Conservation (phyloP, 2,797 vertebrate species). For the Alfaro cultratus region DNA sequence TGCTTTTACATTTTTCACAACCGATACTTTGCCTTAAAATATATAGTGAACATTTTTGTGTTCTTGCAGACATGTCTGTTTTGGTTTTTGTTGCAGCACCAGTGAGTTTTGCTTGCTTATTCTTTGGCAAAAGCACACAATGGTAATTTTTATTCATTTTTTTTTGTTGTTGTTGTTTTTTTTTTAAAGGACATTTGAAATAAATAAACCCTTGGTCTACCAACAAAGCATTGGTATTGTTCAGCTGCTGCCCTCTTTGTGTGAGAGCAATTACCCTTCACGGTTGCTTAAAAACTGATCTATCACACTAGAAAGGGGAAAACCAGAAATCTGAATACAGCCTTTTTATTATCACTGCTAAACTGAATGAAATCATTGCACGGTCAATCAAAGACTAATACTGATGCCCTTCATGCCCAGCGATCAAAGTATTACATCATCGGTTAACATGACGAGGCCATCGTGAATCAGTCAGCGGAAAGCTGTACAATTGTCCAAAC, state of each 20-base stretch:
- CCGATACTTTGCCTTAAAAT: background rate
- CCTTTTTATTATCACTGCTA: background rate
- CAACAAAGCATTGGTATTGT: background rate
- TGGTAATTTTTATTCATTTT: background rate
- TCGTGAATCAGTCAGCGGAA: conserved; percentile 64
- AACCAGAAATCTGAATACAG: conserved; percentile 4
- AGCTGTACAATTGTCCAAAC: conserved; percentile 62
- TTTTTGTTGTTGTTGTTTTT: no score
- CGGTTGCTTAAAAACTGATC: background rate
- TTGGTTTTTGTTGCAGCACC: background rate
- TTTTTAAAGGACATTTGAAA: background rate
- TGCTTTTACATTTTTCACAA: background rate
- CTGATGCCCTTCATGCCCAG: conserved; percentile 24
- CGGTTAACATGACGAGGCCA: conserved; percentile 58
- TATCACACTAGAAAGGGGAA: background rate
- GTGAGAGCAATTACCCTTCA: background rate
- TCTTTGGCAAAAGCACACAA: background rate
- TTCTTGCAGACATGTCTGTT: background rate
- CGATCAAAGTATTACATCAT: conserved; percentile 57
- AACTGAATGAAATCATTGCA: conserved; percentile 14
- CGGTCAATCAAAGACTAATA: conserved; percentile 33
- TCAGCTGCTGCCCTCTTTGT: background rate
- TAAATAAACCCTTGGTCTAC: background rate
- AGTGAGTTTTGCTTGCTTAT: background rate
- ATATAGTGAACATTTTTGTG: background rate